Evolutionary conservation across 2,113 vertebrate species (phyloP).

Genomic region (Mustelus asterias): DNA sequence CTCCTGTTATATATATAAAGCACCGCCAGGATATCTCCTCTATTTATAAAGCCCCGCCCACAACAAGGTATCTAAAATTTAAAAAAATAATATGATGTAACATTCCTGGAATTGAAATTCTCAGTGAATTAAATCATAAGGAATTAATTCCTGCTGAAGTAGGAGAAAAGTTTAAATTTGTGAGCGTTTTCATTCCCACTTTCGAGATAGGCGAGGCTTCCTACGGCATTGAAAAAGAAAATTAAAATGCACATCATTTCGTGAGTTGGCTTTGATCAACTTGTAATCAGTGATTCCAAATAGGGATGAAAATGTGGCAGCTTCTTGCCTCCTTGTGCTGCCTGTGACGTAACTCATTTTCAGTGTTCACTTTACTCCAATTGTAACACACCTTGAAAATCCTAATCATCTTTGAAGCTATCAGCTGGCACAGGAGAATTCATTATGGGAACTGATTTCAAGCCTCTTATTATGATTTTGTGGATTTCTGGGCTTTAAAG

Average conservation of each 20-base stretch:
- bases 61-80: too few species aligned
- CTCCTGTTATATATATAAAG: too few species aligned
- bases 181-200: neutral
- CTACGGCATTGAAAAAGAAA: neutral
- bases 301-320: neutral
- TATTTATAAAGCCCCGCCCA: too few species aligned
- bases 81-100: too few species aligned
- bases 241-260: neutral
- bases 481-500: neutral
- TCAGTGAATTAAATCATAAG: neutral
- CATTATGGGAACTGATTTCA: neutral
- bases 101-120: too few species aligned
- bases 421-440: neutral
- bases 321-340: neutral
- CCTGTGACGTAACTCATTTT: neutral
- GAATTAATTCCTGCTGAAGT: neutral
- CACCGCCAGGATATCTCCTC: too few species aligned
- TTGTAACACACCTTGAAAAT: neutral
- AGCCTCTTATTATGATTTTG: neutral
- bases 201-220: neutral
- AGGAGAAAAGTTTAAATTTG: neutral
- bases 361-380: neutral
- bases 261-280: neutral
- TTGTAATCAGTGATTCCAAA: neutral
- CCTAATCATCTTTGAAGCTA: neutral